Evolutionary conservation across 2,113 vertebrate genomes (phyloP), one percentile per base, ranked within the genome.

Genomic region (Hystrix cristata): DNA sequence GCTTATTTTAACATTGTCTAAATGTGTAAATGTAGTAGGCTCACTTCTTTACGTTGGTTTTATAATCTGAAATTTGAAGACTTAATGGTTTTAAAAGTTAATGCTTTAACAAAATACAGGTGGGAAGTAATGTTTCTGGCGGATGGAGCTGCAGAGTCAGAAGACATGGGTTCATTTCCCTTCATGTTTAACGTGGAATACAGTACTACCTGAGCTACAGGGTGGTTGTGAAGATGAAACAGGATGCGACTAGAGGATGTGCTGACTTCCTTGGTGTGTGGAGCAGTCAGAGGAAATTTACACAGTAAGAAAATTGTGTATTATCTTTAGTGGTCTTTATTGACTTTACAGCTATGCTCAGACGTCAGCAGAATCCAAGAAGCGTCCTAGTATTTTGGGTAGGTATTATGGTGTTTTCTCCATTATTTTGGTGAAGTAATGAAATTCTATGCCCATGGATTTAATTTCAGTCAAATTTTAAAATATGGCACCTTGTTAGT

Each of bases 391-490:
- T 60, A 57, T 80, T 85, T 91, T 84, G 27, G 14, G 3, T 94
- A 80, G 38, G 25, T 94, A 62, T 88, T 69, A 51, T 48, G 25
- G 8, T 86, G 1, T 64, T 38, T 86, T 81, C 29, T 83, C n/a
- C 29, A 7, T 60, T 87, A 53, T 92, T 88, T 88, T 38, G 78
- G 62, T 88, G 51, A 96, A 48, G 12, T 91, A 79, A 38, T 84
- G n/a, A 91, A 67, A 60, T 84, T 84, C 43, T 82, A 0, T 62
- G 43, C 51, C 51, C 74, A 71, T 79, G 34, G 46, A 67, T 88
- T 91, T 94, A 84, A 79, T 95, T 97, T 97, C 82, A 55, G 14
- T 57, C 14, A 48, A 51, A 31, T 83, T 83, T 95, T 65, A 59
- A 80, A 91, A 72, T 53, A 13, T 51, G 43, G 2, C 11, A 4